Evolutionary conservation across 2,113 vertebrate species (phyloP), one percentile per base, ranked within the genome.

Genomic region (Grallaria varia): DNA sequence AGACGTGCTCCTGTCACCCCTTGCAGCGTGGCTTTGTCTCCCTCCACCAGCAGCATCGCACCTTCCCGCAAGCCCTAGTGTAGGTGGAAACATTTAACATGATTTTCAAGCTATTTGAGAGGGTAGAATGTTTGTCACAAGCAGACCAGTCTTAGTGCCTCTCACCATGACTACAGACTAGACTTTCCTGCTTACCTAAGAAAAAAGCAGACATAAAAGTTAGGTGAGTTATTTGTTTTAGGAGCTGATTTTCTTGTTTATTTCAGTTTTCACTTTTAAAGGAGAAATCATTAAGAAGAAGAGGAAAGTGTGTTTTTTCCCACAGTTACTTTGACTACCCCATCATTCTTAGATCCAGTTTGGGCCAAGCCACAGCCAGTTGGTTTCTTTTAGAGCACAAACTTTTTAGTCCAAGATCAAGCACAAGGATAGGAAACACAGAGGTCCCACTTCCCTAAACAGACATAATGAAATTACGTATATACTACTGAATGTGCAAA

Each of bases 11-110:
- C 98, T 25, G 98, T 98, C 93, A 93, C 97, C 78, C 98, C 98
- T 83, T 98, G 97, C 24, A 99, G 97, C 0, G 97, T 98, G 87
- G 98, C 98, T 93, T 97, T 98, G 79, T 98, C 80, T 86, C 98
- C 99, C 96, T 99, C 98, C 93, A 99, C 98, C 58, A 99, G 97
- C 76, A 99, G 95, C 98, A 99, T 90, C 0, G 97, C 98, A 2
- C 99, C 99, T 94, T 99, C 99, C 56, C 98, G 98, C 96, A 99
- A 96, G 81, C 97, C 99, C 99, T 99, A 87, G 59, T 19, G 45
- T 35, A 45, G 35, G 49, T 72, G 27, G 64, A 91, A 76, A 58
- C 40, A 58, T 30, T 60, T n/a, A 28, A 67, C 4, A 2, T 74
- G 20, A 89, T 74, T 93, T 74, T 59, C 47, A 64, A 80, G 90